Conservation (phyloP, 2,797 vertebrate species). For the Bovichtus diacanthus region DNA sequence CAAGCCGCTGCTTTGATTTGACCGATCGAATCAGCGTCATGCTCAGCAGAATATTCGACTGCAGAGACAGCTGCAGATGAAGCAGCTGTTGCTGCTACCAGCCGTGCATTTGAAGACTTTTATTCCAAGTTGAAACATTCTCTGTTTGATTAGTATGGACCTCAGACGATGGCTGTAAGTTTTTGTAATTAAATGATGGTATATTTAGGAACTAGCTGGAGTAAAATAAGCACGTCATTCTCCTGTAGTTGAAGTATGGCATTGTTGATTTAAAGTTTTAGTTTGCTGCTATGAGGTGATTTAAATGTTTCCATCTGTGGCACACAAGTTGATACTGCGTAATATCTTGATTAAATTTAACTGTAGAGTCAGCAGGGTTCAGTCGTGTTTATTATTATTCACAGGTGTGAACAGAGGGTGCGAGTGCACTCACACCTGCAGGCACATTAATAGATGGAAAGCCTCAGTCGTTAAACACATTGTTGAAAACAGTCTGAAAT, state of each 20-base stretch:
- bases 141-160: constrained; percentile 27
- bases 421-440: constrained; percentile 19
- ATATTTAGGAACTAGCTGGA: constrained; percentile 1
- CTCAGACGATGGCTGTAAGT: constrained; percentile 2
- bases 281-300: not conserved
- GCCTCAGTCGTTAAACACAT: constrained; percentile 9
- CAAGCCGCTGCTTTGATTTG: constrained; percentile 67
- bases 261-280: not conserved
- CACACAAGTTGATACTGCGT: not conserved
- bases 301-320: not conserved
- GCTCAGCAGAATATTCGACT: constrained; percentile 55
- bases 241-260: not conserved
- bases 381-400: constrained; percentile 31
- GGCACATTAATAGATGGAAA: constrained; percentile 3
- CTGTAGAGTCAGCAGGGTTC: not conserved
- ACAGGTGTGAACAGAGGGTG: constrained; percentile 43
- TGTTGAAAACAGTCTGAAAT: constrained; percentile 10
- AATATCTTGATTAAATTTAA: not conserved
- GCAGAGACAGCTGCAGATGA: constrained; percentile 19
- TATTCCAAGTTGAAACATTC: constrained; percentile 22
- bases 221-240: not conserved
- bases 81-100: constrained; percentile 56
- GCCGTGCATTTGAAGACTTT: constrained; percentile 45
- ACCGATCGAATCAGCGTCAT: constrained; percentile 64
- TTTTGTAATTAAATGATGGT: not conserved